phyloP scores from a whole-genome alignment of 2,113 vertebrate genomes.

The Typhlomys cinereus region DNA sequence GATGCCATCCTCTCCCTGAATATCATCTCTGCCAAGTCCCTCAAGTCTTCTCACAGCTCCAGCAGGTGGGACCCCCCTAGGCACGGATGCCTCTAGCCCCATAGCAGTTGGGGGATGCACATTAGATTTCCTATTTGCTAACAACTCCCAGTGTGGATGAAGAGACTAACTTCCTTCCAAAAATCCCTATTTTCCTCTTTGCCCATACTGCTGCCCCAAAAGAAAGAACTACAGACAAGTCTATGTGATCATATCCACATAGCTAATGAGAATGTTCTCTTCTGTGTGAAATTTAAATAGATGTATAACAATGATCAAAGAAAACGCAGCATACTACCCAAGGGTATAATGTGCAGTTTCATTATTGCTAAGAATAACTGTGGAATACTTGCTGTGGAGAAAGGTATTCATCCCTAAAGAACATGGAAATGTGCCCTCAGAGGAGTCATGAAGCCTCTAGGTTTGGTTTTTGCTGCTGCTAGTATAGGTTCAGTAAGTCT shows the following conservation, averaged over 20 bases:
- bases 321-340: not conserved
- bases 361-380: not conserved
- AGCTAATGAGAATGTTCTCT: not conserved
- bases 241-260: not conserved
- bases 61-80: conserved; percentile 87
- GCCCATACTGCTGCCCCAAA: not conserved
- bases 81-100: not conserved
- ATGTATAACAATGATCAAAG: not conserved
- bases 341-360: not conserved
- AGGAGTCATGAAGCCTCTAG: not conserved
- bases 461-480: not conserved
- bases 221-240: not conserved
- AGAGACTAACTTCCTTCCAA: not conserved
- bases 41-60: conserved; percentile 95
- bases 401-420: not conserved
- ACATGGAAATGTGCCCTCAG: not conserved
- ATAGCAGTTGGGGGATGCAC: rapidly evolving
- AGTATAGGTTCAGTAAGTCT: not conserved
- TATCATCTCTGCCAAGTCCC: conserved; percentile 98
- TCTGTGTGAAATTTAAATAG: not conserved
- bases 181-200: not conserved
- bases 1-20: conserved; percentile 97
- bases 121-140: not conserved
- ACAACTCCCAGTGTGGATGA: not conserved
- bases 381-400: not conserved